Evolutionary conservation across 2,113 vertebrate genomes (phyloP).

Genomic region (Misgurnus anguillicaudatus): DNA sequence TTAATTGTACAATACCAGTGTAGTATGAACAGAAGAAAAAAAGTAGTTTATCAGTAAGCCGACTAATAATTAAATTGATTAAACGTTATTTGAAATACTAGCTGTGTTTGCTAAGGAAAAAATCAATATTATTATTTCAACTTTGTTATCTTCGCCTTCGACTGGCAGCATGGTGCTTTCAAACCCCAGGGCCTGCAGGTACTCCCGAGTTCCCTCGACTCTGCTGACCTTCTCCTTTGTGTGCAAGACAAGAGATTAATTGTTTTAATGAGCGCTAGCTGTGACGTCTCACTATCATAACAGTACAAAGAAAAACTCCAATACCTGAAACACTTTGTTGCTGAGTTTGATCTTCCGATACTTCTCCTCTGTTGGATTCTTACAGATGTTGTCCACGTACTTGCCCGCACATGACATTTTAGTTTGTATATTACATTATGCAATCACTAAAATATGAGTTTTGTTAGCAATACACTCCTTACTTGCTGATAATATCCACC

Average conservation of each 20-base stretch:
- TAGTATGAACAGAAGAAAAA: too few relatives aligned
- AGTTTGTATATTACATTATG: background rate
- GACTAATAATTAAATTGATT: too few relatives aligned
- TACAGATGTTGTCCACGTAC: slow-evolving; percentile 91
- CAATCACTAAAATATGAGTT: background rate
- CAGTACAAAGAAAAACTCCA: background rate
- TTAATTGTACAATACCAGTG: too few relatives aligned
- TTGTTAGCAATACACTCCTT: slow-evolving; percentile 49
- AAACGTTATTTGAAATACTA: too few relatives aligned
- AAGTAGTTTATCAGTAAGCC: too few relatives aligned
- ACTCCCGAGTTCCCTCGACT: slow-evolving; percentile 85
- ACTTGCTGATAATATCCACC: slow-evolving; percentile 93
- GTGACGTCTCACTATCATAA: background rate
- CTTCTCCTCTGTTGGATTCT: slow-evolving; percentile 90
- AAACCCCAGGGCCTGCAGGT: slow-evolving; percentile 88
- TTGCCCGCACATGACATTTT: slow-evolving; percentile 61
- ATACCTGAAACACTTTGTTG: slow-evolving; percentile 95
- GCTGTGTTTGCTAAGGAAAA: too few relatives aligned
- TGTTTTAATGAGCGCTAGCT: background rate
- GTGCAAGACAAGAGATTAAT: background rate
- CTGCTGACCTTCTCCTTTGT: slow-evolving; percentile 85
- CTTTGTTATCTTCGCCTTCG: slow-evolving; percentile 79
- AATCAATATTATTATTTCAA: too few relatives aligned
- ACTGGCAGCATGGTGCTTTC: slow-evolving; percentile 74
- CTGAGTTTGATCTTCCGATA: slow-evolving; percentile 90